A percentile compares a stretch with the other conserved stretches of the same genome.
Conservation (phyloP, 2,797 vertebrate genomes). For the Rhynchotus rufescens region DNA sequence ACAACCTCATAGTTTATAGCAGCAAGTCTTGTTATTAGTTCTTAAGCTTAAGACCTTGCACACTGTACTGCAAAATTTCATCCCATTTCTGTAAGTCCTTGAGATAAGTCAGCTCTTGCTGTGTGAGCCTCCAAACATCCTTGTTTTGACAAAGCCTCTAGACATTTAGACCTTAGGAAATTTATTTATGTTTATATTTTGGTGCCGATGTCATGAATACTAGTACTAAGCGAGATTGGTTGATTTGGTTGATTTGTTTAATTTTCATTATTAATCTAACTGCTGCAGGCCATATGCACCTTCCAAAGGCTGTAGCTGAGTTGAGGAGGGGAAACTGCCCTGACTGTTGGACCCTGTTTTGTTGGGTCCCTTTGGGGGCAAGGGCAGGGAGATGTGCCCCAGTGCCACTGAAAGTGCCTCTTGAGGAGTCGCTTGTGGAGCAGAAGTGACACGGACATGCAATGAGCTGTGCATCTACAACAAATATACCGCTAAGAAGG, state of each 20-base stretch:
- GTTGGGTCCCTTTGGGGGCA: neutral
- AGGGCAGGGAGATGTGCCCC: neutral
- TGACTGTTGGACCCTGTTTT: neutral
- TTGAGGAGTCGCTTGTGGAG: neutral
- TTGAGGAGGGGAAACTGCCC: neutral
- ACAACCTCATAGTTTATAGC: neutral
- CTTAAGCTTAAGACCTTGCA: constrained; percentile 26
- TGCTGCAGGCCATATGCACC: neutral
- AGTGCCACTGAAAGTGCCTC: neutral
- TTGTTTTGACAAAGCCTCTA: neutral
- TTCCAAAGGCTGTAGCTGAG: neutral
- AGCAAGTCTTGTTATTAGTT: constrained; percentile 6
- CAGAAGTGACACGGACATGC: rapidly evolving
- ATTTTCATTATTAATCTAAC: neutral
- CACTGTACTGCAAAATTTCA: neutral
- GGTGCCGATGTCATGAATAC: neutral
- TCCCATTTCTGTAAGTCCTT: neutral
- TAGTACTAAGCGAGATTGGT: neutral
- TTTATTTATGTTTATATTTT: constrained; percentile 5
- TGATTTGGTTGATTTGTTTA: too few species aligned
- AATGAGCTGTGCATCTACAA: neutral
- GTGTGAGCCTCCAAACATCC: neutral
- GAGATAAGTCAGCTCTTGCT: neutral
- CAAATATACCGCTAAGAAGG: rapidly evolving
- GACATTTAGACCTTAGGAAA: neutral